Conservation (phyloP, 2,888 invertebrate genomes). For the Lingula anatina region DNA sequence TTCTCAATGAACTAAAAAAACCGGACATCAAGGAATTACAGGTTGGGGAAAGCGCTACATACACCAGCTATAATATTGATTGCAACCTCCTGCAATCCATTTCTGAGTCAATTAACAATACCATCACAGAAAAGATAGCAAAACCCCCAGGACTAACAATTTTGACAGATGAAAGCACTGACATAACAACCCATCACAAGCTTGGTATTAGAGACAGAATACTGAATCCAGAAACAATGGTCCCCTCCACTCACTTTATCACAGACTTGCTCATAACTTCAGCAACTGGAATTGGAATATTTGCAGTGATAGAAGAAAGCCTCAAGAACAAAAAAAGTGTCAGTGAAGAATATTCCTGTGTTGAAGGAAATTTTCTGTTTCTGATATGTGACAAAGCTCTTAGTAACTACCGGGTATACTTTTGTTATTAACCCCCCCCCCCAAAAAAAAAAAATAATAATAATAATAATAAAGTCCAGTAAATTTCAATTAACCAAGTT, state of each 20-base stretch:
- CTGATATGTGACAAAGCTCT: no score
- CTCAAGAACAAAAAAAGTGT: neutral
- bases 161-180: slow-evolving; percentile 12
- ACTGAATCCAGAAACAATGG: slow-evolving; percentile 7
- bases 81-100: slow-evolving; percentile 6
- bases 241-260: slow-evolving; percentile 8
- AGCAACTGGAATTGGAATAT: slow-evolving; percentile 7
- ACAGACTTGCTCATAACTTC: slow-evolving; percentile 5
- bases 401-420: no score
- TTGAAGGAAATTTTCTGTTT: no score
- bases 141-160: slow-evolving; percentile 8
- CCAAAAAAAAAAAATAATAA: no score
- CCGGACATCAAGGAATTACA: slow-evolving; percentile 5
- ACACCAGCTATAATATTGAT: slow-evolving; percentile 7
- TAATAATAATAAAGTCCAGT: no score
- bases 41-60: slow-evolving; percentile 3
- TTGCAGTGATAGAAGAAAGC: slow-evolving; percentile 3
- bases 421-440: no score
- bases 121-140: slow-evolving; percentile 5
- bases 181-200: slow-evolving; percentile 12
- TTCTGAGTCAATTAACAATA: slow-evolving; percentile 3
- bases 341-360: no score
- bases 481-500: no score
- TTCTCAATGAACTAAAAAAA: slow-evolving; percentile 3
- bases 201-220: slow-evolving; percentile 8